Base-by-base conservation (phyloP, 1,140 invertebrate genomes). In the Macrobrachium rosenbergii region DNA sequence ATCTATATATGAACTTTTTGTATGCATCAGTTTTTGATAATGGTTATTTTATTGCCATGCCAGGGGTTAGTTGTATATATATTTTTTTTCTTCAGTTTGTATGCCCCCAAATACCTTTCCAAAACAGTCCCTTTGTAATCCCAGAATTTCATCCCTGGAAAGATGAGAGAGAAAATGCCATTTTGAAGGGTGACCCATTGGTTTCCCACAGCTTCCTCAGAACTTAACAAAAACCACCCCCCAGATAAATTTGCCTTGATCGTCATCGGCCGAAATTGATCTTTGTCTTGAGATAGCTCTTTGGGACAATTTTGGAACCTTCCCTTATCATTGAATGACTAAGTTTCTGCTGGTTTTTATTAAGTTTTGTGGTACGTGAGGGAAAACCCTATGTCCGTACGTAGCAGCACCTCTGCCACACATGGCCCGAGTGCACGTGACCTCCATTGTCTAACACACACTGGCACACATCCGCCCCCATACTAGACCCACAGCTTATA, bases 161-260 rank as follows among this genome's bases (percentile, higher is more conserved):
- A 87, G 67, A 87, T 87, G 85, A 87, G 85, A 87, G 85, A 87
- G 85, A 87, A 87, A 87, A 87, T 87, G 85, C 85, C 85, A 87
- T 82, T 81, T 85, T 76, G 79, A 87, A 87, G 78, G 85, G 67
- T 87, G 85, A 87, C 85, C 85, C 85, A 87, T 87, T 87, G 78
- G 85, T 81, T 87, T 64, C 85, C 85, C 81, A 63, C 58, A 87
- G 64, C 85, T 67, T 87, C 85, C 85, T 76, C 85, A 87, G 81
- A 87, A 82, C 85, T 87, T 67, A 87, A 87, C 79, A 87, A 87
- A 87, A 87, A 87, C 85, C 85, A 87, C 78, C 52, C 52, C 52
- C 52, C 6, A 52, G 52, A 52, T 52, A 8, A 52, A 52, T 52
- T 52, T 52, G 7, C 52, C 52, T 52, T 52, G 12, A 52, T 52